Conservation (phyloP, 2,888 invertebrate genomes). For the Andrena marginata region DNA sequence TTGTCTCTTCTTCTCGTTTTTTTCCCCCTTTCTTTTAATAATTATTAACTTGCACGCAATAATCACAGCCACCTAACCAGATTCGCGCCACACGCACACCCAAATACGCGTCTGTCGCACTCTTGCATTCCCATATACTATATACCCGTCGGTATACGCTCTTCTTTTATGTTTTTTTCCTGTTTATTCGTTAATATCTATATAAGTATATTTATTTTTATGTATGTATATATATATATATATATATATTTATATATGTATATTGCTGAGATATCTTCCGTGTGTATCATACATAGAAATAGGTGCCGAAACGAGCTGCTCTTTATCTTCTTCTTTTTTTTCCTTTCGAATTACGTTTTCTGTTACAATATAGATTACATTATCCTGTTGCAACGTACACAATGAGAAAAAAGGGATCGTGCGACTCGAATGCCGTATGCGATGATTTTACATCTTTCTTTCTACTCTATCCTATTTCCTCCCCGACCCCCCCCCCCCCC, state of each 20-base stretch:
- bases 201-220: conserved; percentile 27
- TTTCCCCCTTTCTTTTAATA: conserved; percentile 11
- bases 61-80: conserved; percentile 82
- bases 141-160: conserved; percentile 53
- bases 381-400: conserved; percentile 34
- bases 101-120: conserved; percentile 63
- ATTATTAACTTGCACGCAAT: conserved; percentile 77
- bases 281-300: conserved; percentile 82
- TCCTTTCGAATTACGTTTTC: conserved; percentile 18
- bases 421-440: conserved; percentile 51
- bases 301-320: conserved; percentile 82
- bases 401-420: conserved; percentile 49
- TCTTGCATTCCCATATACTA: conserved; percentile 56
- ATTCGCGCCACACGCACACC: conserved; percentile 69
- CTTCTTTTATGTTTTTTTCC: conserved; percentile 35
- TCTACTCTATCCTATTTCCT: not conserved
- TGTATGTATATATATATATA: conserved; percentile 53
- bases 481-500: not conserved
- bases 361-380: conserved; percentile 36
- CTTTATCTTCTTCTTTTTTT: conserved; percentile 8
- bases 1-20: conserved; percentile 37
- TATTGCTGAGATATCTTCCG: conserved; percentile 67
- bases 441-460: conserved; percentile 23
- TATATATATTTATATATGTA: conserved; percentile 56
- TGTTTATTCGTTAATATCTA: conserved; percentile 46